Evolutionary conservation across 2,113 vertebrate genomes (phyloP), one percentile per base, ranked within the genome.

Genomic region (Rhizomys pruinosus): DNA sequence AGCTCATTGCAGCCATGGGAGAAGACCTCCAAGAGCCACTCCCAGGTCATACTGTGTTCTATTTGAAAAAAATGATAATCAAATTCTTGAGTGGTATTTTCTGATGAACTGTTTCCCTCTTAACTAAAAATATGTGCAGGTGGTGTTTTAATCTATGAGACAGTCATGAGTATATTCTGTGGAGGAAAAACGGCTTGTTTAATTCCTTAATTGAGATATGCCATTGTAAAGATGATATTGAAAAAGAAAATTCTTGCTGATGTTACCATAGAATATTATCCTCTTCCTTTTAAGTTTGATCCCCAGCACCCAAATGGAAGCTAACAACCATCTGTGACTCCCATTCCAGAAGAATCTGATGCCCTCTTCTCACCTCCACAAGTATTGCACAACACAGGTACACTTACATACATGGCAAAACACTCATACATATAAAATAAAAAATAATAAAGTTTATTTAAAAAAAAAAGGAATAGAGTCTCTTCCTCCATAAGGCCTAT

Each of bases 41-140:
- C 61, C 10, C 69, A 79, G 6, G 7, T 44, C 44, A 69, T 39
- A 12, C 76, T 57, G 11, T 29, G 59, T 59, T 44, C 37, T n/a
- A 63, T 81, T 59, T 57, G 12, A 84, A 91, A 87, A 93, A 84
- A 94, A 85, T 63, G 91, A 42, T 88, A 55, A 88, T 66, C 25
- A 72, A 72, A 61, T 89, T 42, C 34, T 59, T 42, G 13, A 92
- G 29, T 68, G 73, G 19, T 16, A n/a, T 71, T 89, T 37, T 47
- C 44, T 63, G 32, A 23, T 61, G 13, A 93, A 57, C 34, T 39
- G 6, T 84, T 39, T 87, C 52, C 61, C 27, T 81, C 64, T 94
- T 78, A 61, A 69, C 12, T 37, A 9, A 82, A 76, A 93, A 68
- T 39, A 17, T 87, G 15, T 84, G 61, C 55, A 37, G 77, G 76